Percentiles rank a stretch among this genome's conserved stretches.
These are phyloP conservation scores for Idaea aversata DNA, from an alignment of 2,888 invertebrate genomes.

Conservation along the genomic window DNA sequence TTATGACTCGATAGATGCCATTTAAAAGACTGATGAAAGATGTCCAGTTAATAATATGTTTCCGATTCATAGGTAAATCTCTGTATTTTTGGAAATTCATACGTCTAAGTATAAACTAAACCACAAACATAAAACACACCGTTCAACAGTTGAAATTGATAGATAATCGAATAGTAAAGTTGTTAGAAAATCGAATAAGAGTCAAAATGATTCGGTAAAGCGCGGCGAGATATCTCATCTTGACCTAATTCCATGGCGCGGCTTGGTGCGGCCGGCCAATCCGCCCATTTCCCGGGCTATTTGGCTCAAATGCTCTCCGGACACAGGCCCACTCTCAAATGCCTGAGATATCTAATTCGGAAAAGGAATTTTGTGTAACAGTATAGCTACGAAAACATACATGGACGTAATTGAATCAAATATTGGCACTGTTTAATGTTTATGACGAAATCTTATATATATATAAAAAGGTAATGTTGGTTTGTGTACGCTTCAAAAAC, in stretches of 20 bases:
- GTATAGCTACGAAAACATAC: neutral
- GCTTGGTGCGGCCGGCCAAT: slow-evolving; percentile 31
- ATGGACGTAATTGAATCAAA: neutral
- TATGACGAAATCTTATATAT: too few species aligned
- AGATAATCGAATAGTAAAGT: too few species aligned
- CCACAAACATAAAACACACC: neutral
- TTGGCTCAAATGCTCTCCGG: slow-evolving; percentile 55
- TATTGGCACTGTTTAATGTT: neutral
- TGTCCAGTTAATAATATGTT: too few species aligned
- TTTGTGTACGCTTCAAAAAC: too few species aligned
- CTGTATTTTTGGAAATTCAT: too few species aligned
- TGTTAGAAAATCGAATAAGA: slow-evolving; percentile 43
- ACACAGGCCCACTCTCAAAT: slow-evolving; percentile 37
- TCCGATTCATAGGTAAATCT: too few species aligned
- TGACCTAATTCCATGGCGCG: slow-evolving; percentile 59
- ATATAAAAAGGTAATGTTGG: too few species aligned
- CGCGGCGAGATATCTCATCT: slow-evolving; percentile 46
- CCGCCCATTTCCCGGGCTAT: slow-evolving; percentile 54
- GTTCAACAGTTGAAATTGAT: neutral
- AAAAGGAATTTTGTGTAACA: slow-evolving; percentile 42
- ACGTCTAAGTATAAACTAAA: too few species aligned
- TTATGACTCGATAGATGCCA: too few species aligned
- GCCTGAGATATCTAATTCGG: slow-evolving; percentile 53
- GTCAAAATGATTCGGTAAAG: slow-evolving; percentile 45
- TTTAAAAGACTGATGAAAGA: too few species aligned